Evolutionary conservation across 2,797 vertebrate genomes (phyloP).

Genomic region (Dermochelys coriacea): DNA sequence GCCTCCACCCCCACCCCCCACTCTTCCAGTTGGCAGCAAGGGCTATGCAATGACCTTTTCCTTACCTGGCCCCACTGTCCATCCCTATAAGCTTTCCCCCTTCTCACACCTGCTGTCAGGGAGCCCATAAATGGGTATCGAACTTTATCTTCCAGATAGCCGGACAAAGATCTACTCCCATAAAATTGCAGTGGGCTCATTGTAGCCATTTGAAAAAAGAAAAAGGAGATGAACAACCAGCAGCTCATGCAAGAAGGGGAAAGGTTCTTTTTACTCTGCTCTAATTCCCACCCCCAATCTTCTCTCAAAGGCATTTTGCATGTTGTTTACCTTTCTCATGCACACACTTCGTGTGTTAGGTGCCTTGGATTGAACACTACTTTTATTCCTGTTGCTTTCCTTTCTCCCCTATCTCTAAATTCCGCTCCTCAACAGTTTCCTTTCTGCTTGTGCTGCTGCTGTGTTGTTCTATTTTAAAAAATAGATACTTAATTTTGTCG

Average conservation of each 20-base stretch:
- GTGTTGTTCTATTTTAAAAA: not conserved
- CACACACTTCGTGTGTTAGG: not conserved
- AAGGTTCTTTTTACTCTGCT: not conserved
- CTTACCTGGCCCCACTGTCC: not conserved
- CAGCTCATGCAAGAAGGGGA: not conserved
- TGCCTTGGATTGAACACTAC: not conserved
- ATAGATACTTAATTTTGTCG: constrained; percentile 20
- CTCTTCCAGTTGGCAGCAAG: not conserved
- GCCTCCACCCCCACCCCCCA: fast-evolving
- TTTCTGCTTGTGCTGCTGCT: not conserved
- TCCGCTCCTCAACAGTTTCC: not conserved
- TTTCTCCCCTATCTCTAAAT: constrained; percentile 4
- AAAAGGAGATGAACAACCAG: not conserved
- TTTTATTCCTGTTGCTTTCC: constrained; percentile 6
- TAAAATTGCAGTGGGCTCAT: not conserved
- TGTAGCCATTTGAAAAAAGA: not conserved
- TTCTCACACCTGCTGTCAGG: not conserved
- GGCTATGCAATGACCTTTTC: not conserved
- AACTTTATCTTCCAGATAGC: not conserved
- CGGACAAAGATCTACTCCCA: not conserved
- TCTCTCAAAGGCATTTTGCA: not conserved
- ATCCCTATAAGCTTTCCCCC: not conserved
- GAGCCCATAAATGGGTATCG: not conserved
- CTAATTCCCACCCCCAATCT: not conserved
- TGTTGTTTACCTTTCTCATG: not conserved